Conservation (phyloP, 2,797 vertebrate species). For the Nothura maculosa region DNA sequence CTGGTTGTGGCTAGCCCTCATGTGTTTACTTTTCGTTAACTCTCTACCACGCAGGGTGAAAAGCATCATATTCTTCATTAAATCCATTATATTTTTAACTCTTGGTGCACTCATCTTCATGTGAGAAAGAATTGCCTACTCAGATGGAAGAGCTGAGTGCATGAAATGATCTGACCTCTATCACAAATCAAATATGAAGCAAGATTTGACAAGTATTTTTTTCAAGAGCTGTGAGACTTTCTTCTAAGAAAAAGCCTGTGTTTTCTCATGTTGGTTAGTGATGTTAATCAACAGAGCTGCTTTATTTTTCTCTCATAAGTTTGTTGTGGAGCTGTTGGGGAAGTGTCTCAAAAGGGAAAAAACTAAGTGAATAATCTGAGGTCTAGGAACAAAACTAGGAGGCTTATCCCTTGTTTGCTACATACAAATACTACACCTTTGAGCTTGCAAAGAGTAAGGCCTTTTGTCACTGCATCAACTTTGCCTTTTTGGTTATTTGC, state of each 20-base stretch:
- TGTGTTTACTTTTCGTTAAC: constrained; percentile 11
- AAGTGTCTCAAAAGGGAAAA: neutral
- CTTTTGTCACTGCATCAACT: neutral
- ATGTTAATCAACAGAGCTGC: neutral
- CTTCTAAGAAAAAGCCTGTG: neutral
- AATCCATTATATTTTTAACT: neutral
- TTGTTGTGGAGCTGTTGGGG: neutral
- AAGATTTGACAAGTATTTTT: neutral
- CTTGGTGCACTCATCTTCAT: neutral
- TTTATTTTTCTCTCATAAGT: neutral
- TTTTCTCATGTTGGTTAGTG: neutral
- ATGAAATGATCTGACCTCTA: neutral
- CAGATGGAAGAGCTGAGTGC: neutral
- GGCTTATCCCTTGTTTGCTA: neutral
- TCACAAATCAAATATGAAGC: neutral
- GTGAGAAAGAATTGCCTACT: neutral
- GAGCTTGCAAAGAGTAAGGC: neutral
- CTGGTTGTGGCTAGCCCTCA: neutral
- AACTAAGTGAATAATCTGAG: neutral
- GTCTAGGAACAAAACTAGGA: neutral
- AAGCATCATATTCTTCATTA: neutral
- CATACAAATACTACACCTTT: neutral
- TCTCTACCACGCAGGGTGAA: neutral
- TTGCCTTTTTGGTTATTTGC: neutral
- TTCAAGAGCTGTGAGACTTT: neutral